These are phyloP conservation scores for Parauchenoglanis punctatus DNA, from an alignment of 2,797 vertebrate species.

Conservation along the genomic window DNA sequence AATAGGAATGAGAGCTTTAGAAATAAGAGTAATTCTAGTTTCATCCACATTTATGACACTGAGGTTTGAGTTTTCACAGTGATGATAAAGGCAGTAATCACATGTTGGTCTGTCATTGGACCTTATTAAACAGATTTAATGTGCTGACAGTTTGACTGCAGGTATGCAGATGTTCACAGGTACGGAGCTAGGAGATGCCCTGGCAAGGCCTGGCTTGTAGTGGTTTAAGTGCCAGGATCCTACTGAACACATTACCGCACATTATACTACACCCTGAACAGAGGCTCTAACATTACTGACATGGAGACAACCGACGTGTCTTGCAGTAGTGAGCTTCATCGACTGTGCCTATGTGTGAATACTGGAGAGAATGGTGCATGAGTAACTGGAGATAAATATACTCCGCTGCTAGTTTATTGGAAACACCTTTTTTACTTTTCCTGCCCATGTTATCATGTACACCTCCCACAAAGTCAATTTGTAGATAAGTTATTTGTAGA, in stretches of 20 bases:
- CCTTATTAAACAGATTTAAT: constrained; percentile 26
- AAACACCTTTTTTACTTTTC: neutral
- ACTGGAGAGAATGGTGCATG: neutral
- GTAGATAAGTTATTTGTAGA: neutral
- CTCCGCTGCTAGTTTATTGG: neutral
- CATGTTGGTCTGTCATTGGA: neutral
- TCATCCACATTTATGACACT: neutral
- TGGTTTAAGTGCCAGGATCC: constrained; percentile 64
- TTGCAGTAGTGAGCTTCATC: neutral
- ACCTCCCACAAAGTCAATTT: neutral
- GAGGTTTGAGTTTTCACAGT: neutral
- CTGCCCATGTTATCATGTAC: too few species aligned
- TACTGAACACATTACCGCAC: constrained; percentile 13
- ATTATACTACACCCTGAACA: neutral
- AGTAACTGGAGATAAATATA: neutral
- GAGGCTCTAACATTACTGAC: constrained; percentile 1
- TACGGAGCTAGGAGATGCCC: constrained; percentile 23
- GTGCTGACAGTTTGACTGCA: constrained; percentile 31
- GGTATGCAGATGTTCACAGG: constrained; percentile 33
- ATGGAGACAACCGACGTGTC: neutral
- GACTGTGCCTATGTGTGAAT: neutral
- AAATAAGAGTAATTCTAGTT: neutral
- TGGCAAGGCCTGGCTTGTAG: constrained; percentile 36
- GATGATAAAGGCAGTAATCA: constrained; percentile 13
- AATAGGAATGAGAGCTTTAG: neutral